These are phyloP conservation scores for Odontophorus gujanensis DNA, from an alignment of 2,113 vertebrate genomes.

Conservation along the genomic window DNA sequence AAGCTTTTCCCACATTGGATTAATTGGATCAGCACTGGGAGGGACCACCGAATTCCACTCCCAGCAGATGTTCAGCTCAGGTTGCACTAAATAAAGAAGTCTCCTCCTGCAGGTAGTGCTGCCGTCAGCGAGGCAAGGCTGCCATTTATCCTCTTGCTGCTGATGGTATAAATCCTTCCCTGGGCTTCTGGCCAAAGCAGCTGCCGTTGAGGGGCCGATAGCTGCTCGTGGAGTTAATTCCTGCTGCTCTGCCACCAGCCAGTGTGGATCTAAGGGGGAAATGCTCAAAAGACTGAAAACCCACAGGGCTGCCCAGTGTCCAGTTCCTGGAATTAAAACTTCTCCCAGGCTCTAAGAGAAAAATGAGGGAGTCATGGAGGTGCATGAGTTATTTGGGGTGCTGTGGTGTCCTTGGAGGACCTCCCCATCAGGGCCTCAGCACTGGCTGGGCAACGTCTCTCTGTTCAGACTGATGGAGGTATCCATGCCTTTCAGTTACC, in stretches of 20 bases:
- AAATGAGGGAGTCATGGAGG: not conserved
- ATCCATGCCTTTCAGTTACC: fast-evolving
- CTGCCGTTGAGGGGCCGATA: not conserved
- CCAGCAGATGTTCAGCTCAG: not conserved
- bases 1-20: not conserved
- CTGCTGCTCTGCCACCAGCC: not conserved
- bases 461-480: not conserved
- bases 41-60: not conserved
- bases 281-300: not conserved
- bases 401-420: not conserved
- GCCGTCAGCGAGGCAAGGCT: not conserved
- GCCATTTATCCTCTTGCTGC: not conserved
- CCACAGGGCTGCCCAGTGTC: fast-evolving
- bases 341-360: not conserved
- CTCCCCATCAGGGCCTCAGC: not conserved
- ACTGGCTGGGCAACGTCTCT: not conserved
- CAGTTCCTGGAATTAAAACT: not conserved
- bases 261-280: not conserved
- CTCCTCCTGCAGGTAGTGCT: conserved; percentile 38
- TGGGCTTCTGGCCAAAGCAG: not conserved
- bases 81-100: not conserved
- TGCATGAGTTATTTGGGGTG: fast-evolving
- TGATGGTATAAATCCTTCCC: not conserved
- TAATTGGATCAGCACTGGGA: not conserved
- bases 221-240: not conserved